Base-by-base conservation (phyloP, 2,797 vertebrate species). In the Vireo griseus region DNA sequence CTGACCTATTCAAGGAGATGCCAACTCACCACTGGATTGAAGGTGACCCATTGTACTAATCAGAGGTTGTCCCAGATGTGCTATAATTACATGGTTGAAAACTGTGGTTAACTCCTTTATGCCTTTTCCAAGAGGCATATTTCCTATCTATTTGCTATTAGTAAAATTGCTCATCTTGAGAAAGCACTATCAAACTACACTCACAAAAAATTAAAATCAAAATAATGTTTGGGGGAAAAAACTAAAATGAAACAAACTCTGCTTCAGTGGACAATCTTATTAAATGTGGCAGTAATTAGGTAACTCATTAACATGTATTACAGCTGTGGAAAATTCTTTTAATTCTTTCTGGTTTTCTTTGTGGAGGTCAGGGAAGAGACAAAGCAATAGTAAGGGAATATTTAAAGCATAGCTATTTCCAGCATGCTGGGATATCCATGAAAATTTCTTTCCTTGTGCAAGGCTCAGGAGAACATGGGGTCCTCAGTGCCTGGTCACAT, bases 31-130 rank as follows among this genome's bases (percentile, higher is more conserved):
- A 96, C 96, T 97, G 98, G 98, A 98, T 98, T 98, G 98, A 95
- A 98, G 97, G 96, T 97, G 96, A 98, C 95, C 96, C 91, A 96
- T 96, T 97, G 98, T 98, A 98, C 98, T 98, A 97, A 98, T 98
- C 91, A 93, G 57, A 87, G 97, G 82, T 96, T 75, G 82, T 76
- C 31, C 78, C 88, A 66, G 35, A 37, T 90, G 86, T 93, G 39
- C 8, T 92, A 13, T 28, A 73, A 81, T 40, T 35, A 40, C 16
- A 37, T 48, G 76, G 28, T 37, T 89, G 72, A 67, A 71, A 87
- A 92, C 48, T 89, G 33, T 45, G 94, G 25, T 67, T 87, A 65
- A 93, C 29, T 66, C 52, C 84, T 76, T 28, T 50, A 72, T 37
- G 11, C 16, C 47, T 48, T 78, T 54, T 66, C 33, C 22, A 86